phyloP scores from a whole-genome alignment of 2,888 invertebrate genomes.

The Pterostichus madidus region DNA sequence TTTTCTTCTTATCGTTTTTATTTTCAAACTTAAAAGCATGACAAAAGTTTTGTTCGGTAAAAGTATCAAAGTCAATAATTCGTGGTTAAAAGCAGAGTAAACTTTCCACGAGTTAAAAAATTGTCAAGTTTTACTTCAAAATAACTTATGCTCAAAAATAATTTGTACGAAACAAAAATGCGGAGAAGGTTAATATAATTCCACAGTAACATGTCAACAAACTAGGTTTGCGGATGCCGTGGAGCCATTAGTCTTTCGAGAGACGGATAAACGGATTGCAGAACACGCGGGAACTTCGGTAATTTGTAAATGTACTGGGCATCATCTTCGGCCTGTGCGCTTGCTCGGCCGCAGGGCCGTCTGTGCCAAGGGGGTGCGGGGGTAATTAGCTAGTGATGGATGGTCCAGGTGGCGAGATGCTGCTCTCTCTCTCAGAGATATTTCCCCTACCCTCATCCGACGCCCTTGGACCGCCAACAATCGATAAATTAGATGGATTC shows the following conservation, averaged over 20 bases:
- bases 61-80: constrained; percentile 43
- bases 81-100: constrained; percentile 39
- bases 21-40: not conserved
- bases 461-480: constrained; percentile 58
- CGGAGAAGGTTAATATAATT: constrained; percentile 57
- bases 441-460: constrained; percentile 37
- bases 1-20: not conserved
- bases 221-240: constrained; percentile 58
- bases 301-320: constrained; percentile 67
- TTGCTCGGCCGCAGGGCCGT: not conserved
- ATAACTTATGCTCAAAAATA: constrained; percentile 41
- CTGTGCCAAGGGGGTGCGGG: constrained; percentile 25
- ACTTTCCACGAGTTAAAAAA: constrained; percentile 19
- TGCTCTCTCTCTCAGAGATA: too few relatives aligned
- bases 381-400: constrained; percentile 68
- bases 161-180: constrained; percentile 41
- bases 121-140: constrained; percentile 20
- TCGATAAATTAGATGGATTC: constrained; percentile 6
- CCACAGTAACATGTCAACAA: constrained; percentile 60
- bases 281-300: constrained; percentile 60
- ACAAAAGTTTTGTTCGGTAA: constrained; percentile 5
- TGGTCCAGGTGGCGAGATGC: constrained; percentile 68
- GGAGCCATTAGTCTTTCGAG: constrained; percentile 61
- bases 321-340: constrained; percentile 59
- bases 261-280: constrained; percentile 64